Percentiles rank a stretch among this genome's conserved stretches.
phyloP scores from a whole-genome alignment of 2,113 vertebrate genomes.

The Notothenia coriiceps region DNA sequence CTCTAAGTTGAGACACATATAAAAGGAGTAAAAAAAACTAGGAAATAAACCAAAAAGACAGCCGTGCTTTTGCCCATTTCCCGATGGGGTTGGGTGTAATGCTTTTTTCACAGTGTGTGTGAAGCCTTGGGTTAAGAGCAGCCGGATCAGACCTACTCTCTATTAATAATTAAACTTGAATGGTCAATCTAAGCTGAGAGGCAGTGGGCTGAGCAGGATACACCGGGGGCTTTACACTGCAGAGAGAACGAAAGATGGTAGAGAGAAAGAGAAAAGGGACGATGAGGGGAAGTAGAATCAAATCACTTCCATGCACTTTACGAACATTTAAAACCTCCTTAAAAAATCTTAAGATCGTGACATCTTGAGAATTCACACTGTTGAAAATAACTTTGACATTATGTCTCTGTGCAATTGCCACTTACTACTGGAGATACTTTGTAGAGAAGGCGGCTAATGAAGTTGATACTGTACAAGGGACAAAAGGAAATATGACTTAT shows the following conservation, averaged over 20 bases:
- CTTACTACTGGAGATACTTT: neutral
- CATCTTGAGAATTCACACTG: too few relatives aligned
- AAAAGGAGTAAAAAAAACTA: neutral
- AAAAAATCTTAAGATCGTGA: too few relatives aligned
- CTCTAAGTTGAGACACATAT: too few relatives aligned
- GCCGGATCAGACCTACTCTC: slow-evolving; percentile 49
- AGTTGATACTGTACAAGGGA: neutral
- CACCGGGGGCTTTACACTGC: slow-evolving; percentile 23
- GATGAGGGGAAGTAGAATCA: neutral
- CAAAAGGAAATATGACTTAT: neutral
- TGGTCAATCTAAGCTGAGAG: slow-evolving; percentile 52
- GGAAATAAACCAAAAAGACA: neutral
- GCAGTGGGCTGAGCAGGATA: slow-evolving; percentile 30
- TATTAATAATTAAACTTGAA: slow-evolving; percentile 76
- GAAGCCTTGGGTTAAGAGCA: slow-evolving; percentile 30
- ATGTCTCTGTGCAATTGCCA: slow-evolving; percentile 11
- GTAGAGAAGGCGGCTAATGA: neutral
- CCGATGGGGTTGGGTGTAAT: neutral
- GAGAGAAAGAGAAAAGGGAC: neutral
- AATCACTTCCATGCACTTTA: neutral
- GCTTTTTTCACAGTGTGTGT: slow-evolving; percentile 18
- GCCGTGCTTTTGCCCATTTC: neutral
- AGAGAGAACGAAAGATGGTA: slow-evolving; percentile 13
- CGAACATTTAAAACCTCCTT: neutral
- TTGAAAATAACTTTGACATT: neutral